Conservation (phyloP, 53 echinoderm and acorn worm species). For the Paracentrotus lividus region DNA sequence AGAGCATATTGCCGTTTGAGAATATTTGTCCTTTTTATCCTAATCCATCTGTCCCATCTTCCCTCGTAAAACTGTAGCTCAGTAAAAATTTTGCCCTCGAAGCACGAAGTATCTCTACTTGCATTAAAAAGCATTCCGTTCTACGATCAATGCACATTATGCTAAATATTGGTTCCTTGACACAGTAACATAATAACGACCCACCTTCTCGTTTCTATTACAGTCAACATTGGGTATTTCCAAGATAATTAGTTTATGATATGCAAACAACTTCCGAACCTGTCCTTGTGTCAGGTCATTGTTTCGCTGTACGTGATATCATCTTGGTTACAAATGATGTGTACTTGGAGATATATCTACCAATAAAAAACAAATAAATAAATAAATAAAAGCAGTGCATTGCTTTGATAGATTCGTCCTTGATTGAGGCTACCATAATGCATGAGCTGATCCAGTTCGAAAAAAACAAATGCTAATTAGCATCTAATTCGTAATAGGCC, state of each 20-base stretch:
- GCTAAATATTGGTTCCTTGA: neutral
- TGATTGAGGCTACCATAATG: neutral
- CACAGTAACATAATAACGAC: neutral
- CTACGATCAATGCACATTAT: neutral
- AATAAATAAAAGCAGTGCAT: neutral
- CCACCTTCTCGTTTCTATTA: neutral
- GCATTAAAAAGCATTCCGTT: too few species aligned
- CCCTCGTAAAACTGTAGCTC: too few species aligned
- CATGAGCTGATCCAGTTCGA: too few species aligned
- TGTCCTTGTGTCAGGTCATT: neutral
- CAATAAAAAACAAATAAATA: neutral
- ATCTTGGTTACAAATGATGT: too few species aligned
- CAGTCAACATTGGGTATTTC: neutral
- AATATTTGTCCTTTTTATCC: too few species aligned
- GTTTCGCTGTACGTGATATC: too few species aligned
- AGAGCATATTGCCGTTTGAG: too few species aligned
- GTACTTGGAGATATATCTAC: neutral
- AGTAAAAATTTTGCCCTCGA: too few species aligned
- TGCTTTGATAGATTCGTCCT: neutral
- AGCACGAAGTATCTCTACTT: too few species aligned
- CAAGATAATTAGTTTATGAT: neutral
- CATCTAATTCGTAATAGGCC: too few species aligned
- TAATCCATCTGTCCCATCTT: too few species aligned
- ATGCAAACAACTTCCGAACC: neutral
- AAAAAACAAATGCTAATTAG: too few species aligned